These are phyloP conservation scores for Tridacna gigas DNA, from an alignment of 2,888 invertebrate species.

Conservation along the genomic window DNA sequence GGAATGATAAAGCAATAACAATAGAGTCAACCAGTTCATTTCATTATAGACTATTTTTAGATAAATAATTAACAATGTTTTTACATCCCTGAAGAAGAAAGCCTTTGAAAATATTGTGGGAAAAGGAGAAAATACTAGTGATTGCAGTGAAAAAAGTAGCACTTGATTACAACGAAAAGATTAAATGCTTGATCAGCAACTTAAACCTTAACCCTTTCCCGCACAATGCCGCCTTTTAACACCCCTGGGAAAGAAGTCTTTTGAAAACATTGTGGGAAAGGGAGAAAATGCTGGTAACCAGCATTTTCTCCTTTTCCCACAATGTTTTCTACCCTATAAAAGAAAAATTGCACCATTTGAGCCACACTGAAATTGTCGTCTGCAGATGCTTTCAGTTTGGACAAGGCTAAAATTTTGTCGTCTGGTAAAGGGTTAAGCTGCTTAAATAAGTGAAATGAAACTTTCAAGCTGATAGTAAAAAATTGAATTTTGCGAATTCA, in stretches of 20 bases:
- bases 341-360: no score
- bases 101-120: background rate
- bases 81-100: background rate
- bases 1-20: no score
- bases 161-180: background rate
- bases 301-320: constrained; percentile 4
- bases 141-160: background rate
- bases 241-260: background rate
- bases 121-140: background rate
- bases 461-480: no score
- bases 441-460: no score
- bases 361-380: background rate
- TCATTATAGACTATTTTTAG: no score
- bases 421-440: no score
- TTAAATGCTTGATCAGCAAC: background rate
- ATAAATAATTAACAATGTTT: no score
- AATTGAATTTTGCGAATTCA: no score
- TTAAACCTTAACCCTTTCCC: background rate
- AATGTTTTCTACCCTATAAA: no score
- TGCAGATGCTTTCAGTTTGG: background rate
- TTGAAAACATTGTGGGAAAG: background rate
- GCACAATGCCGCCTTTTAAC: no score
- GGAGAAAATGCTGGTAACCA: background rate
- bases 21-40: no score
- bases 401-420: background rate